phyloP scores from a whole-genome alignment of 2,888 invertebrate species.

The Campaea margaritaria region DNA sequence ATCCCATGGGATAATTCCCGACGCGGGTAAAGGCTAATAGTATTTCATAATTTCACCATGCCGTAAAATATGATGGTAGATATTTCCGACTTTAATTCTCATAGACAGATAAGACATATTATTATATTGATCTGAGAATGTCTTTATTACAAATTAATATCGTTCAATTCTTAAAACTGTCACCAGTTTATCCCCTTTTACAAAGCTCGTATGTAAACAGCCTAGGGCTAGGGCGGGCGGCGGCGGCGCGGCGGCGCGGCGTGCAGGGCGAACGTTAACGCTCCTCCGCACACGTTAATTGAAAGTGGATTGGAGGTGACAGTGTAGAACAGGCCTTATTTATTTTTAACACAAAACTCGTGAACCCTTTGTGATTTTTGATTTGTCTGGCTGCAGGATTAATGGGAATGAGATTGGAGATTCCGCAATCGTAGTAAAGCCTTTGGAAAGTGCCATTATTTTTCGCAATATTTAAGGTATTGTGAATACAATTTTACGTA shows the following conservation, averaged over 20 bases:
- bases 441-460: background rate
- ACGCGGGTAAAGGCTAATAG: too few species aligned
- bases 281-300: constrained; percentile 81
- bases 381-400: constrained; percentile 34
- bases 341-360: constrained; percentile 54
- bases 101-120: too few species aligned
- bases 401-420: constrained; percentile 26
- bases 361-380: constrained; percentile 41
- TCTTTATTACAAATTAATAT: constrained; percentile 4
- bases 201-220: constrained; percentile 51
- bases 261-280: constrained; percentile 71
- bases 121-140: too few species aligned
- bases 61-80: too few species aligned
- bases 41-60: too few species aligned
- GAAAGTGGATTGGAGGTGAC: constrained; percentile 84
- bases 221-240: constrained; percentile 51
- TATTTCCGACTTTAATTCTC: too few species aligned
- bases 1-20: too few species aligned
- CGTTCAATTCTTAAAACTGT: constrained; percentile 7
- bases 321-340: constrained; percentile 77
- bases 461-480: too few species aligned
- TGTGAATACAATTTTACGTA: too few species aligned
- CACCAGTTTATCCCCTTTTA: constrained; percentile 15
- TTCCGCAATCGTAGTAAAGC: constrained; percentile 4
- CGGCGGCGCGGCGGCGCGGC: constrained; percentile 50